Conservation (phyloP, 2,113 vertebrate genomes). For the Potamarius usumacintae region DNA sequence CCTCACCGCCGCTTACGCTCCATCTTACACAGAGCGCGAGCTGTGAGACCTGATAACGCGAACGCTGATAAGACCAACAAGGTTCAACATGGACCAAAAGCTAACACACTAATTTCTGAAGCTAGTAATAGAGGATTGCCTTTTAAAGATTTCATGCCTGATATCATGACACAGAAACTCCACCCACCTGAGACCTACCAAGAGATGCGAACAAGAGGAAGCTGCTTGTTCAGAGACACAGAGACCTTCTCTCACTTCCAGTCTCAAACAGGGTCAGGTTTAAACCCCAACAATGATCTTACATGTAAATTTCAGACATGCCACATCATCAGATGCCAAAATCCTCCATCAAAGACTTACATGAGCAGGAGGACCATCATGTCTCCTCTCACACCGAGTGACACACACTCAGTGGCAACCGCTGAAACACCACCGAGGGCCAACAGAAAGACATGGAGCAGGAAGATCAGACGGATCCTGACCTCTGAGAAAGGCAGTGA, state of each 20-base stretch:
- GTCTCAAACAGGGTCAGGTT: neutral
- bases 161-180: neutral
- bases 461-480: constrained; percentile 6
- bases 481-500: constrained; percentile 38
- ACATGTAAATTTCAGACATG: neutral
- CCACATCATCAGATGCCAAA: neutral
- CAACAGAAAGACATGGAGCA: neutral
- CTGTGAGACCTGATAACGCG: constrained; percentile 51
- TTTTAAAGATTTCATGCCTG: constrained; percentile 5
- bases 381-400: constrained; percentile 16
- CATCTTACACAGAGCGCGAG: constrained; percentile 53
- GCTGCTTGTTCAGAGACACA: neutral
- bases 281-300: neutral
- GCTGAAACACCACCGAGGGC: neutral
- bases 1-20: constrained; percentile 62
- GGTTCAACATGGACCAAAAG: neutral
- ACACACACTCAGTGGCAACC: neutral
- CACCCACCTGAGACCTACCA: neutral
- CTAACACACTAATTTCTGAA: neutral
- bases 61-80: neutral
- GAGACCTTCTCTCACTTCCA: neutral
- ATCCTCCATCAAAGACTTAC: neutral
- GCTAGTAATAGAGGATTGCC: neutral
- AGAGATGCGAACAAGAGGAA: neutral
- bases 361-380: neutral